These are phyloP conservation scores for Escarpia spicata DNA, from an alignment of 2,888 invertebrate genomes.

Conservation along the genomic window DNA sequence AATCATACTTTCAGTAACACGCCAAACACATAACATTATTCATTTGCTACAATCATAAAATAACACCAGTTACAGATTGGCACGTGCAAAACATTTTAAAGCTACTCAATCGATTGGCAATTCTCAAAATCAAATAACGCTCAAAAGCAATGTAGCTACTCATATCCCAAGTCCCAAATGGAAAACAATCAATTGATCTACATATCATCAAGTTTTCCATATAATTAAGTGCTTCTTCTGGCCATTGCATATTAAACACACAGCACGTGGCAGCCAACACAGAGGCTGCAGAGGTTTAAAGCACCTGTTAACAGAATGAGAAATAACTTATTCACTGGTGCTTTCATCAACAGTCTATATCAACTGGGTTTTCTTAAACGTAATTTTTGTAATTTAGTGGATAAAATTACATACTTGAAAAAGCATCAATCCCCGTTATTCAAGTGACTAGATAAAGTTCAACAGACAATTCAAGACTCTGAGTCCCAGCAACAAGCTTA, in stretches of 20 bases:
- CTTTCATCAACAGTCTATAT: neutral
- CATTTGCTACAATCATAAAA: neutral
- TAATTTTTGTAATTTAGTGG: neutral
- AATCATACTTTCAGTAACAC: neutral
- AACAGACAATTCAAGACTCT: neutral
- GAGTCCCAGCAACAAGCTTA: neutral
- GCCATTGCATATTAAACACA: neutral
- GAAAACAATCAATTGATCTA: neutral
- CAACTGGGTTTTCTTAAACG: neutral
- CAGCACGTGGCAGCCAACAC: neutral
- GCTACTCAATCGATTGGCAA: neutral
- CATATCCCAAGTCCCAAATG: neutral
- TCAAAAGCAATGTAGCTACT: neutral
- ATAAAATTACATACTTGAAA: neutral
- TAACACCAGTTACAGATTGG: neutral
- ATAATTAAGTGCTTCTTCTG: neutral
- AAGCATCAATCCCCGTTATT: neutral
- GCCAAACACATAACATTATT: neutral
- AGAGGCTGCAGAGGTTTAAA: neutral
- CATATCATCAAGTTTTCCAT: neutral
- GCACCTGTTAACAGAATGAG: neutral
- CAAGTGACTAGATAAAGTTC: neutral
- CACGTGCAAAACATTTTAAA: neutral
- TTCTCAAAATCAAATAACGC: neutral
- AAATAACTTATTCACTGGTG: neutral